Evolutionary conservation across 2,888 invertebrate species (phyloP).

Genomic region (Spicauda simplicius): DNA sequence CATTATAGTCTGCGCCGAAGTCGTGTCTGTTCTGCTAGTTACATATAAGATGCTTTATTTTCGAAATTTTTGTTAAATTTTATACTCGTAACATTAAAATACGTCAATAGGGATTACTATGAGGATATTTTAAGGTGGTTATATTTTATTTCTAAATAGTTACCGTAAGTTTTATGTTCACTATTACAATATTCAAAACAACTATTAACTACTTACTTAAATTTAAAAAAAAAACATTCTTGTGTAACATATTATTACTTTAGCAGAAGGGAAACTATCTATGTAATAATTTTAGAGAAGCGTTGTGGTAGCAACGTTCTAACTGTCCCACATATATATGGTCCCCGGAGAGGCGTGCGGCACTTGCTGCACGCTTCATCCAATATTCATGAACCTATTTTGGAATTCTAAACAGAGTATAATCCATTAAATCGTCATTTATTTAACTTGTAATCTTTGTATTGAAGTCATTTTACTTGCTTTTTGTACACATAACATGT

Average conservation of each 20-base stretch:
- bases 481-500: no score
- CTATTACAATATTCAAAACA: no score
- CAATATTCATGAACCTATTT: slow-evolving; percentile 57
- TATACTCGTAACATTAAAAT: no score
- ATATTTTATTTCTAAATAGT: no score
- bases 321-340: slow-evolving; percentile 41
- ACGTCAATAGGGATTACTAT: no score
- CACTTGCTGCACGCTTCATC: slow-evolving; percentile 46
- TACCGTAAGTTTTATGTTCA: no score
- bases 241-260: not conserved
- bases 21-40: no score
- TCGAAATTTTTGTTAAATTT: no score
- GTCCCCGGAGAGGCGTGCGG: slow-evolving; percentile 49
- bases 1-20: no score
- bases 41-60: no score
- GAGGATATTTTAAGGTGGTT: no score
- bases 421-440: slow-evolving; percentile 34
- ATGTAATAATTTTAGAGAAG: not conserved
- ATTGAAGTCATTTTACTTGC: not conserved
- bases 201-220: not conserved
- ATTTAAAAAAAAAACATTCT: no score
- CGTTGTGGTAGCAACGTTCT: slow-evolving; percentile 12
- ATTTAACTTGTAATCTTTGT: slow-evolving; percentile 4
- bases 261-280: not conserved
- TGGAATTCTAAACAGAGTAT: slow-evolving; percentile 37